Percentiles rank a stretch among this genome's conserved stretches.
These are phyloP conservation scores for Lasiurus cinereus DNA, from an alignment of 2,113 vertebrate species.

Conservation along the genomic window DNA sequence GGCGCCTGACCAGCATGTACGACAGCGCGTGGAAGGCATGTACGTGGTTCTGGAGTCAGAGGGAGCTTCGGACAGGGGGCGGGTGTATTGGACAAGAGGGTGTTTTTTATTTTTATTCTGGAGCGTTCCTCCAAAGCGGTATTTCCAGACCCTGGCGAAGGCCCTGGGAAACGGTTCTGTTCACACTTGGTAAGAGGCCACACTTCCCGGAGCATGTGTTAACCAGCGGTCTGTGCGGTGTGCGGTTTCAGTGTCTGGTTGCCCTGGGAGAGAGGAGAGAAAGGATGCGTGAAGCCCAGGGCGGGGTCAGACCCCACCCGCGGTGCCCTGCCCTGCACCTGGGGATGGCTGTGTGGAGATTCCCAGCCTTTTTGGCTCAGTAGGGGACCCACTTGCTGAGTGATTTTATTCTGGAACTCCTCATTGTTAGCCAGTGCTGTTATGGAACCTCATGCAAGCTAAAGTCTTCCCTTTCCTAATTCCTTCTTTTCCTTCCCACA, in stretches of 20 bases:
- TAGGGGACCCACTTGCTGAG: background rate
- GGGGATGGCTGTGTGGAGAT: background rate
- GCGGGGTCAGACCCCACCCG: fast-evolving
- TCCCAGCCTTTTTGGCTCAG: background rate
- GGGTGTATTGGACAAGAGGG: background rate
- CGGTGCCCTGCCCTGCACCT: background rate
- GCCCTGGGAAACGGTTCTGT: too few species aligned
- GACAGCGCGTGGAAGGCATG: background rate
- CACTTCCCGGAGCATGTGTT: background rate
- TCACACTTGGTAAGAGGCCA: background rate
- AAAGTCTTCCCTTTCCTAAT: background rate
- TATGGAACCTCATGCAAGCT: background rate
- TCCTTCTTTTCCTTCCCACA: background rate
- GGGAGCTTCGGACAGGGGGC: background rate
- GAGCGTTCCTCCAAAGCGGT: background rate
- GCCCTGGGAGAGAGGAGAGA: background rate
- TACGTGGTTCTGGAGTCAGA: background rate
- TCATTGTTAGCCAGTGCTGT: background rate
- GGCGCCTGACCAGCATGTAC: fast-evolving
- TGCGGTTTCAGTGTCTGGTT: too few species aligned
- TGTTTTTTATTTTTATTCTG: background rate
- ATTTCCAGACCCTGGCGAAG: background rate
- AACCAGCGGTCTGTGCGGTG: background rate
- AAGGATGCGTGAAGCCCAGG: background rate
- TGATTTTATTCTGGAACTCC: background rate